Conservation (phyloP, 1,140 invertebrate genomes). For the Brachionus sp. region DNA sequence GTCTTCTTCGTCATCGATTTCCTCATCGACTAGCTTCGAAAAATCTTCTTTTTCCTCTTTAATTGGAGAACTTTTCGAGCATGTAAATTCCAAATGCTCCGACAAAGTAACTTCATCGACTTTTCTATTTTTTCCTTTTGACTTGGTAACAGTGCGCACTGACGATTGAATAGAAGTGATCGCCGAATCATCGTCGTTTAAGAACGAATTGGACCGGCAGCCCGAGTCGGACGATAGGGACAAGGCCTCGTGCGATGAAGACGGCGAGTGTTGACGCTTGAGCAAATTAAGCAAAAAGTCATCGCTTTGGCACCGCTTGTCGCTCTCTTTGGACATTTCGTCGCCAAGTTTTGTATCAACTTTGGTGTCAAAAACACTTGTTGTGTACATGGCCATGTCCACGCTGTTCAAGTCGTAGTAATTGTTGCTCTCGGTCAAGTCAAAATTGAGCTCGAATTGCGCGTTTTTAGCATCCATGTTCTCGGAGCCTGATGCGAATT, state of each 20-base stretch:
- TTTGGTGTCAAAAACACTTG: neutral
- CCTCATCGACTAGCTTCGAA: neutral
- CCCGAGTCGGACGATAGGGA: slow-evolving; percentile 28
- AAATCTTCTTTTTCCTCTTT: slow-evolving; percentile 37
- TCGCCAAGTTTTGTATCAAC: neutral
- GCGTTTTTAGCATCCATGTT: neutral
- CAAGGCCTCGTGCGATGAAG: neutral
- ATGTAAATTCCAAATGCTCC: slow-evolving; percentile 42
- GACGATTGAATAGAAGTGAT: slow-evolving; percentile 23
- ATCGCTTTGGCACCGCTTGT: neutral
- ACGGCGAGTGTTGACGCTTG: slow-evolving; percentile 11
- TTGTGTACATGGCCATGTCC: neutral
- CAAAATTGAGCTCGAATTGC: slow-evolving; percentile 33
- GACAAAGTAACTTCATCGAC: slow-evolving; percentile 10
- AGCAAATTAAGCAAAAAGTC: slow-evolving; percentile 5
- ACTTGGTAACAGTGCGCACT: slow-evolving; percentile 7
- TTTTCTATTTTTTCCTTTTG: neutral
- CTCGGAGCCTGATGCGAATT: neutral
- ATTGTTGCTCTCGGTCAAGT: slow-evolving; percentile 17
- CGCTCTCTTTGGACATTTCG: neutral
- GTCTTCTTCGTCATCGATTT: slow-evolving; percentile 9
- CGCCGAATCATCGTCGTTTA: slow-evolving; percentile 35
- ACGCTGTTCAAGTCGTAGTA: slow-evolving; percentile 28
- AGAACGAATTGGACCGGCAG: slow-evolving; percentile 38
- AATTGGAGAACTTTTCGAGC: slow-evolving; percentile 13